Evolutionary conservation across 2,888 invertebrate species (phyloP).

Genomic region (Alsophila aescularia): DNA sequence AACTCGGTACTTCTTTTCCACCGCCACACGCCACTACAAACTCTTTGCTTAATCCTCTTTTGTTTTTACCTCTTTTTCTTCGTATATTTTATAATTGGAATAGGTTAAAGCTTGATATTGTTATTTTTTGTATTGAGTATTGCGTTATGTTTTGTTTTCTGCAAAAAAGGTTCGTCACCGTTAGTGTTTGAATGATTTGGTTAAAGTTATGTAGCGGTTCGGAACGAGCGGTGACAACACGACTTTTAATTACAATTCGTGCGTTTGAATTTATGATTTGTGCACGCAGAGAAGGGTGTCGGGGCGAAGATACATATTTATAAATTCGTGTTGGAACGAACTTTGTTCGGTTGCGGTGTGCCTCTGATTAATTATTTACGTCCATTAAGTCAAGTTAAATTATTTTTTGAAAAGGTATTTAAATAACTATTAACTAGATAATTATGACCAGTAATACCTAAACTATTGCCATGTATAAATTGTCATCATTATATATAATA

Average conservation of each 20-base stretch:
- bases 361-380: slow-evolving; percentile 22
- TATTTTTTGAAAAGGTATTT: too few species aligned
- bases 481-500: not conserved
- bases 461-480: not conserved
- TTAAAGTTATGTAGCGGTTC: slow-evolving; percentile 24
- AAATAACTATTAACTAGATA: too few species aligned
- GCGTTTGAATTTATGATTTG: slow-evolving; percentile 40
- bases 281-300: slow-evolving; percentile 47
- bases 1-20: slow-evolving; percentile 37
- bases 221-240: slow-evolving; percentile 50
- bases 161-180: slow-evolving; percentile 41
- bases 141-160: slow-evolving; percentile 56
- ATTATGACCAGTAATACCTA: too few species aligned
- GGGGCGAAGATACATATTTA: slow-evolving; percentile 41
- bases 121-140: slow-evolving; percentile 43
- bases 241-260: slow-evolving; percentile 38
- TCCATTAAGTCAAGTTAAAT: slow-evolving; percentile 1
- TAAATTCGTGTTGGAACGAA: slow-evolving; percentile 35
- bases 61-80: slow-evolving; percentile 12
- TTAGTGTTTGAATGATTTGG: slow-evolving; percentile 35
- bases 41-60: not conserved
- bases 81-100: slow-evolving; percentile 33
- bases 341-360: slow-evolving; percentile 29
- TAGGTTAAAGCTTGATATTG: slow-evolving; percentile 55
- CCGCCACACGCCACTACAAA: slow-evolving; percentile 34